Conservation (phyloP, 2,888 invertebrate species). For the Lucinisca nassula region DNA sequence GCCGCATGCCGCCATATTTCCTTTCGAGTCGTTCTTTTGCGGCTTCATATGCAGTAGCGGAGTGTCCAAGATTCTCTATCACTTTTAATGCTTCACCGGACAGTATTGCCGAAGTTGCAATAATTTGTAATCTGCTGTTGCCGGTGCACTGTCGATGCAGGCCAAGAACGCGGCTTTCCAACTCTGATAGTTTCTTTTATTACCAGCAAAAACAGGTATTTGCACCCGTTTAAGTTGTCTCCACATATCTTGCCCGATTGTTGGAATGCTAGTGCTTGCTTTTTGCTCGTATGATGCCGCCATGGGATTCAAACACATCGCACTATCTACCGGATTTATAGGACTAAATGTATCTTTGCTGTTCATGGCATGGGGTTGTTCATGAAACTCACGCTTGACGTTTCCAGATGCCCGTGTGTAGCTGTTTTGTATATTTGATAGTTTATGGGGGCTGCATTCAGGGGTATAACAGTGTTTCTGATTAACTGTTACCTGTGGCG, state of each 20-base stretch:
- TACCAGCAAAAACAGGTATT: slow-evolving; percentile 25
- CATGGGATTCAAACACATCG: too few relatives aligned
- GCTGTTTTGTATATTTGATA: too few relatives aligned
- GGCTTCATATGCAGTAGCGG: slow-evolving; percentile 8
- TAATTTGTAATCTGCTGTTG: slow-evolving; percentile 28
- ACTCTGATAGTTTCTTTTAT: slow-evolving; percentile 5
- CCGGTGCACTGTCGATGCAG: slow-evolving; percentile 25
- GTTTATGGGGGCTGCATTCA: too few relatives aligned
- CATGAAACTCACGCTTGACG: too few relatives aligned
- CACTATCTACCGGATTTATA: too few relatives aligned
- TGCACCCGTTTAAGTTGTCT: slow-evolving; percentile 27
- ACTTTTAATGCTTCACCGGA: too few relatives aligned
- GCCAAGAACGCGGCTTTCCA: slow-evolving; percentile 23
- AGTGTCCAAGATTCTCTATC: slow-evolving; percentile 39
- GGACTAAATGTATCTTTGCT: too few relatives aligned
- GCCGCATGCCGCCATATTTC: slow-evolving; percentile 25
- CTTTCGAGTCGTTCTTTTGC: slow-evolving; percentile 35
- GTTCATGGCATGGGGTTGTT: too few relatives aligned
- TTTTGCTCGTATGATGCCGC: not conserved
- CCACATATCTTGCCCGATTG: slow-evolving; percentile 3
- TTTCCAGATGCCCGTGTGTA: too few relatives aligned
- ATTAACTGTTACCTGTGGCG: too few relatives aligned
- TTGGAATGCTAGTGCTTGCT: not conserved
- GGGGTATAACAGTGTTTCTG: too few relatives aligned
- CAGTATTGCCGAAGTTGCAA: slow-evolving; percentile 32